phyloP scores from a whole-genome alignment of 1,140 invertebrate species.

The Cotesia typhae region DNA sequence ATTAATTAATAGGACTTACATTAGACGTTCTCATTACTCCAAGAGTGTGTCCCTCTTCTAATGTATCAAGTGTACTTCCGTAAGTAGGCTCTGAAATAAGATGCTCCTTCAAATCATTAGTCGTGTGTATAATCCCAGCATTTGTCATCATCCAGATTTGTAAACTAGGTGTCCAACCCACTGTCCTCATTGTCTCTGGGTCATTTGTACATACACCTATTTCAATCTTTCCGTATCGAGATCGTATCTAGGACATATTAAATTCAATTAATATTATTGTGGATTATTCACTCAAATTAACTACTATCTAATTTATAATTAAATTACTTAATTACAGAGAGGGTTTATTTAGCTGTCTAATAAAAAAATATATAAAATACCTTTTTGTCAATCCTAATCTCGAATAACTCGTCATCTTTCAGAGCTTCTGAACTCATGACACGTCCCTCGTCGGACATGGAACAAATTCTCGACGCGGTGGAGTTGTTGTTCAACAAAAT shows the following conservation, averaged over 20 bases:
- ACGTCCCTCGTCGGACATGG: conserved; percentile 84
- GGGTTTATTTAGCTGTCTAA: too few species aligned
- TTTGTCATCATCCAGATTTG: conserved; percentile 92
- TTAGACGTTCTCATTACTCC: conserved; percentile 84
- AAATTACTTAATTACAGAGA: too few species aligned
- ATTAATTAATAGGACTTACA: conserved; percentile 60
- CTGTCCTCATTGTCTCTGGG: conserved; percentile 82
- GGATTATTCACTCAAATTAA: too few species aligned
- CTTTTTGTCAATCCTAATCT: conserved; percentile 89
- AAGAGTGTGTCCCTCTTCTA: conserved; percentile 85
- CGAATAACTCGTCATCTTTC: conserved; percentile 84
- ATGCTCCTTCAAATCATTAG: conserved; percentile 71
- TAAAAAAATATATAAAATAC: conserved; percentile 60
- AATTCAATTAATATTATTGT: background rate
- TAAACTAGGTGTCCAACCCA: conserved; percentile 84
- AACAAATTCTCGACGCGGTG: conserved; percentile 80
- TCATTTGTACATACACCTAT: conserved; percentile 89
- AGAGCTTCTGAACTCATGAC: conserved; percentile 86
- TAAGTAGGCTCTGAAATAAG: conserved; percentile 80
- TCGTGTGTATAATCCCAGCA: conserved; percentile 76
- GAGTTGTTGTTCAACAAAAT: conserved; percentile 82
- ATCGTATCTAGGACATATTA: conserved; percentile 68
- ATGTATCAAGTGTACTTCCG: conserved; percentile 82
- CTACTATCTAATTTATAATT: too few species aligned
- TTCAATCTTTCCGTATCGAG: conserved; percentile 92